phyloP scores from a whole-genome alignment of 1,140 invertebrate species.

The Drosophila triauraria region DNA sequence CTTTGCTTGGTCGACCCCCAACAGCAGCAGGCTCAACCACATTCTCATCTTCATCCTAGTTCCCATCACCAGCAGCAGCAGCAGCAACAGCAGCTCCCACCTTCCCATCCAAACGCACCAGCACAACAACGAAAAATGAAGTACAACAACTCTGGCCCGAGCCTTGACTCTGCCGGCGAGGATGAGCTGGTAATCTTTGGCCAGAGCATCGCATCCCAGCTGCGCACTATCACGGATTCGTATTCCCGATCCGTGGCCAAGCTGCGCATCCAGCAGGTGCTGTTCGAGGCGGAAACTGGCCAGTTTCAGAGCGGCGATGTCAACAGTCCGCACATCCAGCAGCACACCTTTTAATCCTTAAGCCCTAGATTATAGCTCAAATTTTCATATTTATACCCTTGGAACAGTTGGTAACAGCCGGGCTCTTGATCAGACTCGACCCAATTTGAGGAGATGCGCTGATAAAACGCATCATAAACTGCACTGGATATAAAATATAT shows the following conservation, averaged over 20 bases:
- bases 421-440: no score
- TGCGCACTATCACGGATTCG: constrained; percentile 62
- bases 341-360: constrained; percentile 29
- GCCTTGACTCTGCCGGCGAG: constrained; percentile 24
- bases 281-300: constrained; percentile 76
- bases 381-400: no score
- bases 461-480: no score
- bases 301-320: constrained; percentile 57
- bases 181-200: constrained; percentile 70
- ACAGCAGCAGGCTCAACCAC: constrained; percentile 31
- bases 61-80: constrained; percentile 26
- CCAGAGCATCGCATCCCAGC: constrained; percentile 69
- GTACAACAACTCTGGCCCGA: background rate
- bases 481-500: background rate
- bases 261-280: constrained; percentile 76
- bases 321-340: constrained; percentile 28
- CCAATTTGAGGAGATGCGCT: no score
- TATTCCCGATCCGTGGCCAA: constrained; percentile 77
- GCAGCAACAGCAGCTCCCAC: constrained; percentile 12
- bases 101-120: constrained; percentile 26
- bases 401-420: no score
- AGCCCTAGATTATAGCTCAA: background rate
- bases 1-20: constrained; percentile 40
- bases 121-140: constrained; percentile 42
- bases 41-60: constrained; percentile 6